Evolutionary conservation across 2,113 vertebrate genomes (phyloP).

Genomic region (Pseudonaja textilis): DNA sequence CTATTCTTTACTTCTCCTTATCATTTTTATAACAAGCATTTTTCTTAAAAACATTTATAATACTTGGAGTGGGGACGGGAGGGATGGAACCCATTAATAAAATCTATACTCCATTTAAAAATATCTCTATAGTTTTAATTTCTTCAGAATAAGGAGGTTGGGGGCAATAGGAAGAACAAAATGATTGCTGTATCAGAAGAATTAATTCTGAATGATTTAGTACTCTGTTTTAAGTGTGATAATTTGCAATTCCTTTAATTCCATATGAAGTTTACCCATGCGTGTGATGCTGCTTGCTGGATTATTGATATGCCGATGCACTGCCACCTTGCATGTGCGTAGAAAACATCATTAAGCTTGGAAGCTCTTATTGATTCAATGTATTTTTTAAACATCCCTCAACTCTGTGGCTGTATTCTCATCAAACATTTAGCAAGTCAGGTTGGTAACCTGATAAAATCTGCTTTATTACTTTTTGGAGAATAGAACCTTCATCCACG

Average conservation of each 20-base stretch:
- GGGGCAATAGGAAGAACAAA: not conserved
- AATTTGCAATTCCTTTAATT: slow-evolving; percentile 7
- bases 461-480: not conserved
- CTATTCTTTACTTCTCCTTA: not conserved
- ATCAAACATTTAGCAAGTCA: not conserved
- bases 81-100: not conserved
- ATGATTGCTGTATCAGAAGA: not conserved
- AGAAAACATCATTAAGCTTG: not conserved
- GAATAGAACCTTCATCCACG: not conserved
- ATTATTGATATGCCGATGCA: not conserved
- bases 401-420: not conserved
- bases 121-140: not conserved
- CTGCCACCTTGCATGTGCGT: not conserved
- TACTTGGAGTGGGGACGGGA: not conserved
- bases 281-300: not conserved
- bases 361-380: not conserved
- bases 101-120: not conserved
- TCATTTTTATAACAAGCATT: not conserved
- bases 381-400: not conserved
- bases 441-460: not conserved
- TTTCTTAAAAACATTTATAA: not conserved
- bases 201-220: not conserved
- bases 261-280: not conserved
- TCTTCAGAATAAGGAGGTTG: not conserved
- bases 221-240: not conserved